Evolutionary conservation across 2,113 vertebrate species (phyloP).

Genomic region (Trichechus manatus): DNA sequence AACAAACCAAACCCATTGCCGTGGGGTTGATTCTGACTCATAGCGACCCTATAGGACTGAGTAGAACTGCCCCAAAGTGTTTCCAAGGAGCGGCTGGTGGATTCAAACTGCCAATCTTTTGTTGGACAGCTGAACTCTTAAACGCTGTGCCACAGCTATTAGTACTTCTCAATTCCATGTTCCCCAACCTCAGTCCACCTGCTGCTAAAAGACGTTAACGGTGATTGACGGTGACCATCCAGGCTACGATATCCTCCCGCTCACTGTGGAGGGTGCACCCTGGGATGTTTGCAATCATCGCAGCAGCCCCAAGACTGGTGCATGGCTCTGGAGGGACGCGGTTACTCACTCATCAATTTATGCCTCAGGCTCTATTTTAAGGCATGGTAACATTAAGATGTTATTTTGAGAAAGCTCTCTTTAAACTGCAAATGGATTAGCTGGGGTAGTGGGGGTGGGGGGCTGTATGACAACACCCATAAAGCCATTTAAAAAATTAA

Average conservation of each 20-base stretch:
- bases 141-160: background rate
- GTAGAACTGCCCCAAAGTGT: no score
- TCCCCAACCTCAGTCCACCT: background rate
- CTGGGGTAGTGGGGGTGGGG: background rate
- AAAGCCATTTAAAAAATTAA: no score
- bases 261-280: accelerated
- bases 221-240: background rate
- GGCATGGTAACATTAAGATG: background rate
- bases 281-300: no score
- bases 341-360: background rate
- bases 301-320: background rate
- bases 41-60: no score
- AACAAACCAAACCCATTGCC: no score
- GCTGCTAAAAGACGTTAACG: background rate
- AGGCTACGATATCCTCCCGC: background rate
- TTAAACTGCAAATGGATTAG: background rate
- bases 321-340: background rate
- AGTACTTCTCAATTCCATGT: background rate
- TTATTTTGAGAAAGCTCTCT: background rate
- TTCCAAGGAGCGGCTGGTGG: no score
- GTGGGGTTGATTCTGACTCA: no score
- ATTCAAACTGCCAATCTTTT: no score
- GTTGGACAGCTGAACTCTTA: no score
- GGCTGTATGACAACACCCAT: background rate
- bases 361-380: background rate